Evolutionary conservation across 2,113 vertebrate species (phyloP).

Genomic region (Labeo catla): DNA sequence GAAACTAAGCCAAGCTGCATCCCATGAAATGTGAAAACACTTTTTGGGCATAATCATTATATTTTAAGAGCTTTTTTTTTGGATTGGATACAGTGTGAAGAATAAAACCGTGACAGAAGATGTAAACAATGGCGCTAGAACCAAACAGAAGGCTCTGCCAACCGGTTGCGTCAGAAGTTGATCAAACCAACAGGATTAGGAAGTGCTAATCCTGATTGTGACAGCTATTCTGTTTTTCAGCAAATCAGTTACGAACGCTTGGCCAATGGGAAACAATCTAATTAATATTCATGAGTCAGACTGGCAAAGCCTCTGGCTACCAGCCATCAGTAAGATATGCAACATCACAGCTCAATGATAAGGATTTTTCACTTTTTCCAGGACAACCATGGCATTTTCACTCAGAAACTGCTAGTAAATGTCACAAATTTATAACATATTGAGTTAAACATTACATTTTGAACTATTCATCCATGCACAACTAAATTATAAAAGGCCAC

Average conservation of each 20-base stretch:
- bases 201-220: neutral
- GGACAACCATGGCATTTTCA: no score
- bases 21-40: slow-evolving; percentile 12
- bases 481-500: neutral
- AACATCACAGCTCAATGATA: neutral
- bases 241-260: neutral
- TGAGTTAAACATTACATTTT: no score
- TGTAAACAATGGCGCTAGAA: neutral
- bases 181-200: neutral
- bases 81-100: neutral
- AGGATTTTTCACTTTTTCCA: neutral
- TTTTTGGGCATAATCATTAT: neutral
- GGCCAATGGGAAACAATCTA: neutral
- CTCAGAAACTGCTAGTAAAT: no score
- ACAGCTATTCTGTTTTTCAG: neutral
- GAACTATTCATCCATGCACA: neutral
- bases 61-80: neutral
- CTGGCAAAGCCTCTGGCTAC: neutral
- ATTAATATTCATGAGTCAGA: slow-evolving; percentile 2
- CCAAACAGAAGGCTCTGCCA: neutral
- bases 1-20: neutral
- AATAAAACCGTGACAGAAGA: neutral
- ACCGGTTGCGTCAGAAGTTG: neutral
- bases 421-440: no score
- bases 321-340: neutral